Percentiles rank a stretch among this genome's conserved stretches.
These are phyloP conservation scores for Pachyuromys duprasi DNA, from an alignment of 2,797 vertebrate genomes.

Conservation along the genomic window DNA sequence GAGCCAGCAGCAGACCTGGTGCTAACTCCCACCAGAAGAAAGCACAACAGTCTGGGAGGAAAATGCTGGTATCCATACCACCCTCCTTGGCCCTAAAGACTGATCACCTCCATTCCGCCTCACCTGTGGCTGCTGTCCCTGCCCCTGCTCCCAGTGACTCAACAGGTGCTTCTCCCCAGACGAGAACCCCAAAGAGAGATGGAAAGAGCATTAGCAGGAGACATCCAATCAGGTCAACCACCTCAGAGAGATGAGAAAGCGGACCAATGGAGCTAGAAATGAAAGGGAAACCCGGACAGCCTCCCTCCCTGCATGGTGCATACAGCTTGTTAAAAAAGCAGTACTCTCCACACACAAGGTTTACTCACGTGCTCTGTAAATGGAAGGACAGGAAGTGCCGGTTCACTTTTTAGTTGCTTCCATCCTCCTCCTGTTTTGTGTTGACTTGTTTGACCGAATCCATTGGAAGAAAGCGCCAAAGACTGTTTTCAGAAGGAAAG, in stretches of 20 bases:
- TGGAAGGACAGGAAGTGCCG: slow-evolving; percentile 93
- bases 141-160: slow-evolving; percentile 39
- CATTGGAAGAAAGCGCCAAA: slow-evolving; percentile 85
- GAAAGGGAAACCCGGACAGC: slow-evolving; percentile 52
- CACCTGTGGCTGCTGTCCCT: slow-evolving; percentile 41
- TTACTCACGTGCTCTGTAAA: slow-evolving; percentile 77
- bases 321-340: slow-evolving; percentile 62
- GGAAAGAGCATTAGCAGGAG: slow-evolving; percentile 84
- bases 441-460: slow-evolving; percentile 71
- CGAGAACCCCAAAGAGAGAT: slow-evolving; percentile 81
- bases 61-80: slow-evolving; percentile 75
- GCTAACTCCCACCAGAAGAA: slow-evolving; percentile 77
- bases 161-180: slow-evolving; percentile 68
- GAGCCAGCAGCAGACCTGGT: slow-evolving; percentile 65
- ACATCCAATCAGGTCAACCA: slow-evolving; percentile 81
- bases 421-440: slow-evolving; percentile 57
- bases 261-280: neutral
- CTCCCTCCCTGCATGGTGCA: slow-evolving; percentile 78
- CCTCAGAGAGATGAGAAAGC: slow-evolving; percentile 91
- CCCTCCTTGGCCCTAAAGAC: slow-evolving; percentile 68
- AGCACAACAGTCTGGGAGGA: slow-evolving; percentile 65
- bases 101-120: slow-evolving; percentile 72
- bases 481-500: slow-evolving; percentile 73
- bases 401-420: slow-evolving; percentile 94
- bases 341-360: slow-evolving; percentile 73